These are phyloP conservation scores for Pygathrix nemaeus DNA, from an alignment of 2,113 vertebrate species.

Conservation along the genomic window DNA sequence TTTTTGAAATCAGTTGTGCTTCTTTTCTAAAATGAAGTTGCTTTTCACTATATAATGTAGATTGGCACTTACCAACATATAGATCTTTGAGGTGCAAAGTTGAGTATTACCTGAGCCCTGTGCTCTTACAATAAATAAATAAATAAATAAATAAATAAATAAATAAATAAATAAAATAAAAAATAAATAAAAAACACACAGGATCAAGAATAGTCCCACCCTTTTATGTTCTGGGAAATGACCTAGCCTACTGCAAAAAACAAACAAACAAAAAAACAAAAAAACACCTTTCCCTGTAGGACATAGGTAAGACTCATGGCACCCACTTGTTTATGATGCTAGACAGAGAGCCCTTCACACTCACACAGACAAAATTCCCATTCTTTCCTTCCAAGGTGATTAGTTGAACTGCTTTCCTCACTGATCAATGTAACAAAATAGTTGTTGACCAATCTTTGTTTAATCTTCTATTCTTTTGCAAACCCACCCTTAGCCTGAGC, in stretches of 20 bases:
- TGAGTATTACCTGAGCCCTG: neutral
- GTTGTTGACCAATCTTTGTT: neutral
- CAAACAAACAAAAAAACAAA: too few relatives aligned
- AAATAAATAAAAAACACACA: neutral
- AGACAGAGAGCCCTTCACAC: too few relatives aligned
- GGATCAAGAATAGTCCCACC: neutral
- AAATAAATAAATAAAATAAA: too few relatives aligned
- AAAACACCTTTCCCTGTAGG: too few relatives aligned
- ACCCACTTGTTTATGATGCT: neutral
- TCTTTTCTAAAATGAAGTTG: neutral
- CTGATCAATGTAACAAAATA: neutral
- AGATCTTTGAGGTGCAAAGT: neutral
- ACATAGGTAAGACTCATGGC: neutral
- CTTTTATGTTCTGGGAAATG: neutral
- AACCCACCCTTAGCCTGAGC: neutral
- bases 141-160: too few relatives aligned
- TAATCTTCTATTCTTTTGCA: neutral
- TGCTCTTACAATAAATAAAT: neutral
- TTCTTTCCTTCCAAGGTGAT: neutral
- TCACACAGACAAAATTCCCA: neutral
- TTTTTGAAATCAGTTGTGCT: neutral
- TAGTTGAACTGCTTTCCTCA: neutral
- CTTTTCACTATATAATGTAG: neutral
- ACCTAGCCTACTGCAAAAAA: too few relatives aligned
- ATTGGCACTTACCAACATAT: neutral